These are phyloP conservation scores for Epinephelus moara DNA, from an alignment of 2,113 vertebrate species.

Conservation along the genomic window DNA sequence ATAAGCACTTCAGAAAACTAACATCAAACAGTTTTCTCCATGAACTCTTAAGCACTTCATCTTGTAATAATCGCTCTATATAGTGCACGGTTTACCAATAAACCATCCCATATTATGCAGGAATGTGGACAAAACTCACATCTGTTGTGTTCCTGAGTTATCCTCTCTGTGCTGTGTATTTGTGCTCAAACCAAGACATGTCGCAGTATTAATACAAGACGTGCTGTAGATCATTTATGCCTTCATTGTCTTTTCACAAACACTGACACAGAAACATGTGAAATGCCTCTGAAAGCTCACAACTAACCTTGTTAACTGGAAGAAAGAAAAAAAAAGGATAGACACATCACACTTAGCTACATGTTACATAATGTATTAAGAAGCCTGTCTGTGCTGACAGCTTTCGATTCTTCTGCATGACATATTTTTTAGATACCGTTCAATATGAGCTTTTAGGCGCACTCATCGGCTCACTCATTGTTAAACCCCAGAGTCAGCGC, in stretches of 20 bases:
- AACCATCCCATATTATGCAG: slow-evolving; percentile 11
- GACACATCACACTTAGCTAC: slow-evolving; percentile 18
- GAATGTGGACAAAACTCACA: slow-evolving; percentile 1
- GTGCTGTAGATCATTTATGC: slow-evolving; percentile 8
- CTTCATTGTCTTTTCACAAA: slow-evolving; percentile 34
- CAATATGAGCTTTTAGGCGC: slow-evolving; percentile 56
- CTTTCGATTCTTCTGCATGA: slow-evolving; percentile 48
- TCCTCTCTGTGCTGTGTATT: slow-evolving; percentile 21
- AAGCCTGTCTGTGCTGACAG: slow-evolving; percentile 41
- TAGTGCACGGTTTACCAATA: slow-evolving; percentile 20
- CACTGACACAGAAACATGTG: slow-evolving; percentile 25
- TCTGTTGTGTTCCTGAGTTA: slow-evolving; percentile 50
- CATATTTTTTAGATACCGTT: slow-evolving; percentile 35
- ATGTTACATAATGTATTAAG: slow-evolving; percentile 38
- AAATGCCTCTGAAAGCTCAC: slow-evolving; percentile 39
- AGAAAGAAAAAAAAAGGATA: slow-evolving; percentile 12
- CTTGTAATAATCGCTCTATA: slow-evolving; percentile 3
- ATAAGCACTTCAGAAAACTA: slow-evolving; percentile 31
- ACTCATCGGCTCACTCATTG: slow-evolving; percentile 50
- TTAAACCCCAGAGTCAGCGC: slow-evolving; percentile 57
- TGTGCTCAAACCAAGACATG: slow-evolving; percentile 32
- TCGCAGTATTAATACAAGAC: slow-evolving; percentile 28
- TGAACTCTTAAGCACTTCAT: slow-evolving; percentile 35
- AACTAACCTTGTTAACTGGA: slow-evolving; percentile 23
- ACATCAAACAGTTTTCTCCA: slow-evolving; percentile 18